Evolutionary conservation across 2,888 invertebrate genomes (phyloP).

Genomic region (Leucophenga maculata): DNA sequence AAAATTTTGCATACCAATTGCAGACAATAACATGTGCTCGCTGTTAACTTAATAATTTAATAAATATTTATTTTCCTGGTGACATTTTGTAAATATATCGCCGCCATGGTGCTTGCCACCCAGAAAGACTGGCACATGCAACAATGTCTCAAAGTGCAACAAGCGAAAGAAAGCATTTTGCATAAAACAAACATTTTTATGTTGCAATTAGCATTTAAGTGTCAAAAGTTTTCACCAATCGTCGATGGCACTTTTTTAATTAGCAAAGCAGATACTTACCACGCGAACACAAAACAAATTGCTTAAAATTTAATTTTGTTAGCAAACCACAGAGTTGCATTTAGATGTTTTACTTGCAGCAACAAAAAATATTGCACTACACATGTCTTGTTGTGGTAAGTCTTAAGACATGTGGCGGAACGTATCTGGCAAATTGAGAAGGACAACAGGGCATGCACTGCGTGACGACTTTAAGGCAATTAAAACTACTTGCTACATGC

Average conservation of each 20-base stretch:
- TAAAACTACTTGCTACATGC: too few relatives aligned
- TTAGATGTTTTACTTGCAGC: too few relatives aligned
- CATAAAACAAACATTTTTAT: constrained; percentile 56
- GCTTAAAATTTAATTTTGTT: too few relatives aligned
- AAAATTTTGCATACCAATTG: constrained; percentile 54
- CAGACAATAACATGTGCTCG: background rate
- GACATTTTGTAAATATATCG: background rate
- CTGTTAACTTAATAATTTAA: constrained; percentile 45
- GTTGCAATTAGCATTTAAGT: constrained; percentile 57
- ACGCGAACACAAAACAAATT: too few relatives aligned
- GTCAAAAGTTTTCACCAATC: constrained; percentile 41
- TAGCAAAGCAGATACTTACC: constrained; percentile 45
- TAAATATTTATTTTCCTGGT: background rate
- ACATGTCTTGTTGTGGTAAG: too few relatives aligned
- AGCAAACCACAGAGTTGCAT: too few relatives aligned
- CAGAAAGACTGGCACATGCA: background rate
- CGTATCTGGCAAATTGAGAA: too few relatives aligned
- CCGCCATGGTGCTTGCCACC: constrained; percentile 5
- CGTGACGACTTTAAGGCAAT: too few relatives aligned
- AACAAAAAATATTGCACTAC: too few relatives aligned
- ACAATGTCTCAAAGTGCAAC: background rate
- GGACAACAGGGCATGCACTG: too few relatives aligned
- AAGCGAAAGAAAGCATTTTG: background rate
- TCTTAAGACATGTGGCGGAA: too few relatives aligned
- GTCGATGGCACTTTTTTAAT: constrained; percentile 64